Evolutionary conservation across 2,797 vertebrate species (phyloP), one percentile per base, ranked within the genome.

Genomic region (Valencia hispanica): DNA sequence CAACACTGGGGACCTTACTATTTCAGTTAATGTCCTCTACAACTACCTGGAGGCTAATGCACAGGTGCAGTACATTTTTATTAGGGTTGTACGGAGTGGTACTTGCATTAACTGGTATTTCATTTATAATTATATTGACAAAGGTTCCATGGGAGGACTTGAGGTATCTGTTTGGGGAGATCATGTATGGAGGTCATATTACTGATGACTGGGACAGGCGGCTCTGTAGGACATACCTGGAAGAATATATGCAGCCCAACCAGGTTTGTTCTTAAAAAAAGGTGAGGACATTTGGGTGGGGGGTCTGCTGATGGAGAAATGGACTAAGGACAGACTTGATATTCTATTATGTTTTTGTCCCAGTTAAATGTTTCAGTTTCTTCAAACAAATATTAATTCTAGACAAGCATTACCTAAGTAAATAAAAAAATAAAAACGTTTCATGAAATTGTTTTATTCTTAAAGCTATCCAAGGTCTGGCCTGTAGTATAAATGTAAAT

Each of bases 201-300:
- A 95, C 95, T 7, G 93, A 96, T 27, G 95, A 96, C 91, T 95
- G 95, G 92, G 95, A 95, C 90, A 91, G 96, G 73, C 91, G 95
- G 61, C 94, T 97, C 39, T 96, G 96, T 83, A 92, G 93, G 41
- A 96, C 95, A 0, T 96, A 96, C 84, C 79, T 96, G 68, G 94
- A 95, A 73, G 95, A 96, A 85, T 96, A 96, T 91, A 96, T 97
- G 95, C 96, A 97, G 84, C 93, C 95, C 69, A 93, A 95, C 86
- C 93, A 92, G 88, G 94, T 93, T 66, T 75, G 20, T 72, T 39
- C n/a, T 25, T 18, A 11, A 71, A 73, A 39, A 39, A 4, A 41
- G 51, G 20, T 20, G 15, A 36, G 45, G 45, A 65, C 47, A 32
- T 18, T n/a, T 4, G 0, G 10, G 68, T 68, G 18, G 68, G 18